Evolutionary conservation across 2,113 vertebrate species (phyloP).

Genomic region (Xyliphius kryptos): DNA sequence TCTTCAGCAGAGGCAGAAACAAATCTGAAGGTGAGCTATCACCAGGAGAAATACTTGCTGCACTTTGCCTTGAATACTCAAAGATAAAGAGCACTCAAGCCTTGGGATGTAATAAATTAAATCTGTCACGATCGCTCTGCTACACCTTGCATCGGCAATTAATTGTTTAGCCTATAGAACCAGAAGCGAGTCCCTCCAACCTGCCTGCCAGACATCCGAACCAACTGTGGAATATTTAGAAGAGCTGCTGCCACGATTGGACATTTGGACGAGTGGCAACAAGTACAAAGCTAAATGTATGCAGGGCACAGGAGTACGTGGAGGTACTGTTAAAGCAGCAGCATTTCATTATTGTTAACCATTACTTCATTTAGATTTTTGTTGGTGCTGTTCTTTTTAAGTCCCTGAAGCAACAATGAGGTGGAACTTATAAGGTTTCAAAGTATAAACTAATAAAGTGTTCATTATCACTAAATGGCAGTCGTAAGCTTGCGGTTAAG

Average conservation of each 20-base stretch:
- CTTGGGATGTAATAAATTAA: slow-evolving; percentile 37
- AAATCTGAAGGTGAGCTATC: slow-evolving; percentile 21
- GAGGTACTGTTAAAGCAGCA: no score
- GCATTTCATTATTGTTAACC: no score
- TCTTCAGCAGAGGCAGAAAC: slow-evolving; percentile 14
- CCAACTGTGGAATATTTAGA: slow-evolving; percentile 11
- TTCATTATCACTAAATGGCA: no score
- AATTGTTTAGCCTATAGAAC: slow-evolving; percentile 31
- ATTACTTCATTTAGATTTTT: no score
- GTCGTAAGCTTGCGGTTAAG: no score
- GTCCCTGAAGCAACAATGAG: no score
- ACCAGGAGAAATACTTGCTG: slow-evolving; percentile 39
- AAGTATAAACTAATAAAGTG: no score
- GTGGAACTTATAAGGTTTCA: no score
- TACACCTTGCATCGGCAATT: slow-evolving; percentile 41
- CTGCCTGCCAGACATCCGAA: slow-evolving; percentile 17
- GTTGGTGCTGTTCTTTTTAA: no score
- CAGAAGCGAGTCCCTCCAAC: slow-evolving; percentile 17
- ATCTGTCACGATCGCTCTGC: slow-evolving; percentile 37
- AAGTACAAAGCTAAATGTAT: no score
- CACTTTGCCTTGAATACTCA: slow-evolving; percentile 24
- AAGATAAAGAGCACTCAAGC: slow-evolving; percentile 30
- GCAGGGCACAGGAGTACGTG: no score
- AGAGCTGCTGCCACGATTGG: neutral
- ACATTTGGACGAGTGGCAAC: no score